Evolutionary conservation across 2,888 invertebrate genomes (phyloP), one percentile per base, ranked within the genome.

Genomic region (Scotopteryx bipunctaria): DNA sequence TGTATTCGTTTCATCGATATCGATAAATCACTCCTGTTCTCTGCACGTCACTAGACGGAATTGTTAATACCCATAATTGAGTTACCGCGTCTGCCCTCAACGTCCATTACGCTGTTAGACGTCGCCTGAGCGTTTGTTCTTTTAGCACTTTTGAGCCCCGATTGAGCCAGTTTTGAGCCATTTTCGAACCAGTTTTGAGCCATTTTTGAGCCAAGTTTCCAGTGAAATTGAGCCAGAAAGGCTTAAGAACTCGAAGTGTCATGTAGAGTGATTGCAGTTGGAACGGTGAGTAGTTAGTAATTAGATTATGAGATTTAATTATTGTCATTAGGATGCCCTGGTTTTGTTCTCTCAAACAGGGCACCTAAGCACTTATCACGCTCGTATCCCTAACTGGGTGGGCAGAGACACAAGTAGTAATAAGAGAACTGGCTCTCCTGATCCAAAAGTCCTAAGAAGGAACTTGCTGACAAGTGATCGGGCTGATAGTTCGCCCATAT

Each of bases 31-130:
- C 49, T 55, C 49, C 11, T 6, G 14, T 6, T 1, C 11, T 14
- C 15, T 23, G 9, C 52, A 36, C 84, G 66, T 58, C 86, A 70
- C 89, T 86, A 78, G 61, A 69, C 77, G 76, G 83, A 84, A 86
- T 85, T 81, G 86, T 82, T 90, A 90, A 90, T 88, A 80, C 87
- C 69, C 77, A 69, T 90, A 90, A 90, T 90, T 90, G 88, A 90
- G 81, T 90, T 90, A 90, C 75, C 75, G 77, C 77, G 67, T 71
- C 69, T 81, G 86, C 79, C 86, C 84, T 83, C 81, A 74, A 71
- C 71, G 71, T 70, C 71, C 86, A 86, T 81, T 88, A 73, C 76
- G 71, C 70, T 69, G 79, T 72, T 66, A 59, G 64, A 63, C 67
- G 69, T 67, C 57, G 51, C 51, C 40, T 49, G 57, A 49, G 66